phyloP scores from a whole-genome alignment of 2,113 vertebrate genomes.

The Erpornis zantholeuca region DNA sequence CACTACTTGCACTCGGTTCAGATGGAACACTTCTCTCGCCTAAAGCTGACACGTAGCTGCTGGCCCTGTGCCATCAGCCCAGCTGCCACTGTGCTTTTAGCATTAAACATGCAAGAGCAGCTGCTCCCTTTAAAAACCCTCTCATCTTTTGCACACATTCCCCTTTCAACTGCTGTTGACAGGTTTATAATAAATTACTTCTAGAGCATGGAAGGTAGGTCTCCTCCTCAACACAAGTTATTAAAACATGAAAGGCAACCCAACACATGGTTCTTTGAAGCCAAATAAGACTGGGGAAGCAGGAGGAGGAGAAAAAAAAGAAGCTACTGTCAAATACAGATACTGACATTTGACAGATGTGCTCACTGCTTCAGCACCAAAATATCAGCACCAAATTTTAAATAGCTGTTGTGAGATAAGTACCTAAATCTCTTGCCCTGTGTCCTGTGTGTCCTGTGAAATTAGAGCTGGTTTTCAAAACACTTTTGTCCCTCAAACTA shows the following conservation, averaged over 20 bases:
- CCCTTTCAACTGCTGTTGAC: neutral
- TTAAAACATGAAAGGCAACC: neutral
- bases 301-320: neutral
- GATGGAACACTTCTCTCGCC: neutral
- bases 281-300: neutral
- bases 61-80: neutral
- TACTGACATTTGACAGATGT: neutral
- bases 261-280: neutral
- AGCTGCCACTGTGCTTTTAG: neutral
- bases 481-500: neutral
- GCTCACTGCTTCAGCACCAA: neutral
- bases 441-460: neutral
- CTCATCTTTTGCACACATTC: neutral
- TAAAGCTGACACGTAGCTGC: neutral
- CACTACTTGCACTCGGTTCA: neutral
- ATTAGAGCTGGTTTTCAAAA: neutral
- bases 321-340: neutral
- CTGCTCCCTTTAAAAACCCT: neutral
- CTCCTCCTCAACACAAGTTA: neutral
- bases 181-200: neutral
- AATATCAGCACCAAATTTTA: neutral
- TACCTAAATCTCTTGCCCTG: neutral
- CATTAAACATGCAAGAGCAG: neutral
- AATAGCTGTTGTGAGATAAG: neutral
- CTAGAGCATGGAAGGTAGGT: neutral